Percentiles rank a stretch among this genome's conserved stretches.
phyloP scores from a whole-genome alignment of 1,140 invertebrate genomes.

The Heliconius nattereri region DNA sequence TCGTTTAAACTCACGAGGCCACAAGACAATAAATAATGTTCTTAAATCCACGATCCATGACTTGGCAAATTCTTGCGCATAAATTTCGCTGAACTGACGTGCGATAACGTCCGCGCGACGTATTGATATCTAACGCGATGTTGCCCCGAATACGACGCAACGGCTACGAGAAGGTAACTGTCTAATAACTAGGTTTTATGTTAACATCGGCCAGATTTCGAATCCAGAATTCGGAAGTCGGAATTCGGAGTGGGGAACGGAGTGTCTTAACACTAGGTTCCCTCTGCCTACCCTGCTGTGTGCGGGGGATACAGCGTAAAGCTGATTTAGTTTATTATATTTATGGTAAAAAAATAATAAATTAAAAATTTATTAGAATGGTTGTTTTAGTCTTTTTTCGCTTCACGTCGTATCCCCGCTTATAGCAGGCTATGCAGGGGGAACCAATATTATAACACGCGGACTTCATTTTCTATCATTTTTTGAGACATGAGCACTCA shows the following conservation, averaged over 20 bases:
- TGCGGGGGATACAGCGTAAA: no score
- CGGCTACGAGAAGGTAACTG: neutral
- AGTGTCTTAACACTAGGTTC: no score
- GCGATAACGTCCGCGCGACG: constrained; percentile 31
- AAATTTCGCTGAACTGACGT: constrained; percentile 28
- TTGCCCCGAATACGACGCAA: constrained; percentile 13
- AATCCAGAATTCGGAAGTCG: no score
- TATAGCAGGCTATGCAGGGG: no score
- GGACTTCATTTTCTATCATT: no score
- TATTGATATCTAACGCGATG: constrained; percentile 32
- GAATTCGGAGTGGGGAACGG: no score
- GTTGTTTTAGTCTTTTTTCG: neutral
- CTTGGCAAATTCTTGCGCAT: constrained; percentile 34
- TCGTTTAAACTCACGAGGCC: neutral
- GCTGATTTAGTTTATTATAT: no score
- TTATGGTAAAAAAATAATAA: neutral
- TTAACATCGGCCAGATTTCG: no score
- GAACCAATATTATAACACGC: no score
- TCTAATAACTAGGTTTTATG: neutral
- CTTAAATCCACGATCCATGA: constrained; percentile 25
- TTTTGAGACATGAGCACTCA: no score
- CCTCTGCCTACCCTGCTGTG: no score
- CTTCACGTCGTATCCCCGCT: no score
- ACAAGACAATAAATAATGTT: constrained; percentile 21
- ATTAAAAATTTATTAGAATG: neutral